phyloP scores from a whole-genome alignment of 2,113 vertebrate species.

The Muntiacus reevesi region DNA sequence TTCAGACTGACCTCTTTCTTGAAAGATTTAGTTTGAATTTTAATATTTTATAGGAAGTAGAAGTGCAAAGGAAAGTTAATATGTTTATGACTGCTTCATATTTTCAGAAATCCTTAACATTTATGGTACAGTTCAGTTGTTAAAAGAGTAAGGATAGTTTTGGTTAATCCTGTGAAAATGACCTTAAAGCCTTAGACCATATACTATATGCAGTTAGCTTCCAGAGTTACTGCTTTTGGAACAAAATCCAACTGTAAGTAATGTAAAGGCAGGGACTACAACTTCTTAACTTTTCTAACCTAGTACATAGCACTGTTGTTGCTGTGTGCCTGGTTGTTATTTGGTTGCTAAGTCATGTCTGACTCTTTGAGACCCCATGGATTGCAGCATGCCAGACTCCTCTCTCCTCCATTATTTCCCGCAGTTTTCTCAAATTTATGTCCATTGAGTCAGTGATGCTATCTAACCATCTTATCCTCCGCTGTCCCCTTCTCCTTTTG shows the following conservation, averaged over 20 bases:
- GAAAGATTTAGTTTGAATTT: constrained; percentile 57
- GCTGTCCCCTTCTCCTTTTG: neutral
- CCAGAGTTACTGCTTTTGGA: constrained; percentile 12
- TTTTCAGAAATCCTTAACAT: constrained; percentile 47
- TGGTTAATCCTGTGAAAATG: constrained; percentile 32
- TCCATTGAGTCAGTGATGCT: neutral
- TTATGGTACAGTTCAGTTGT: constrained; percentile 35
- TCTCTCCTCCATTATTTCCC: neutral
- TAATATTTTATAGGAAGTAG: constrained; percentile 52
- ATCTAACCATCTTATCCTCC: neutral
- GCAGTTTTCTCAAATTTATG: neutral
- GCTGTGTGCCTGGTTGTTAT: neutral
- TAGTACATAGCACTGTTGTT: neutral
- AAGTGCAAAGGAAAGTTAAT: constrained; percentile 35
- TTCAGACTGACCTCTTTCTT: constrained; percentile 58
- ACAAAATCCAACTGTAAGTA: constrained; percentile 28
- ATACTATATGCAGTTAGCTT: constrained; percentile 29
- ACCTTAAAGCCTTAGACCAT: neutral
- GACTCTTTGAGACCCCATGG: neutral
- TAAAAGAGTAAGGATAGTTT: constrained; percentile 41
- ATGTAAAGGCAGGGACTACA: neutral
- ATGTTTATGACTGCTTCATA: constrained; percentile 38
- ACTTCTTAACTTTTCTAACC: neutral
- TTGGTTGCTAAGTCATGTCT: neutral
- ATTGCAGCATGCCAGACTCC: neutral